Conservation (phyloP, 2,888 invertebrate genomes). For the Mimachlamys varia region DNA sequence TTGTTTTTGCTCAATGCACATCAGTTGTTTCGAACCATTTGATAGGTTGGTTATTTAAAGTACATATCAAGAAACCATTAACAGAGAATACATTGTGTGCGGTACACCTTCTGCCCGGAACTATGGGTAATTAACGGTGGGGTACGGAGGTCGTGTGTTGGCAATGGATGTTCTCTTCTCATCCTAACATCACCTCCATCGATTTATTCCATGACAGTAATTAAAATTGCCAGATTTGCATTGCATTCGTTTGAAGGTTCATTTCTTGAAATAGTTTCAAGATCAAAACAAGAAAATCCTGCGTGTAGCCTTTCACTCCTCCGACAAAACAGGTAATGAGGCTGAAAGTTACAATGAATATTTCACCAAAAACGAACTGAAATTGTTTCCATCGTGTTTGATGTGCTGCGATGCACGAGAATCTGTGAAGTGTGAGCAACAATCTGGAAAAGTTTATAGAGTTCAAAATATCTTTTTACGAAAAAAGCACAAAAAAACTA, state of each 20-base stretch:
- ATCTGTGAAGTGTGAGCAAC: neutral
- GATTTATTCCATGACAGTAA: neutral
- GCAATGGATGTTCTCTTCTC: neutral
- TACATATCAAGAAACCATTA: neutral
- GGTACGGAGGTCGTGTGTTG: neutral
- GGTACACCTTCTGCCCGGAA: neutral
- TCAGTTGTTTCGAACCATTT: too few species aligned
- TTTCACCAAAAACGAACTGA: neutral
- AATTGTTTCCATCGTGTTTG: neutral
- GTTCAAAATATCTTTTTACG: neutral
- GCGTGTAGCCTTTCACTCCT: neutral
- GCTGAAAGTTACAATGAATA: neutral
- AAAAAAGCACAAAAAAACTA: neutral
- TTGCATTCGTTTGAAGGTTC: neutral
- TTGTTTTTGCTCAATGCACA: too few species aligned
- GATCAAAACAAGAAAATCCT: neutral
- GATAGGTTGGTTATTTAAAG: neutral
- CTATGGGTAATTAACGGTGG: constrained; percentile 28
- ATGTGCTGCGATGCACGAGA: neutral
- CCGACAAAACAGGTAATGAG: neutral
- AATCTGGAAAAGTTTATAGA: neutral
- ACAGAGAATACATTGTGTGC: neutral
- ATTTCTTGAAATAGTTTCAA: neutral
- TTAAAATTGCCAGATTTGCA: neutral
- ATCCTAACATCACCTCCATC: neutral